Conservation (phyloP, 2,797 vertebrate species). For the Oceanodroma leucorhoa region DNA sequence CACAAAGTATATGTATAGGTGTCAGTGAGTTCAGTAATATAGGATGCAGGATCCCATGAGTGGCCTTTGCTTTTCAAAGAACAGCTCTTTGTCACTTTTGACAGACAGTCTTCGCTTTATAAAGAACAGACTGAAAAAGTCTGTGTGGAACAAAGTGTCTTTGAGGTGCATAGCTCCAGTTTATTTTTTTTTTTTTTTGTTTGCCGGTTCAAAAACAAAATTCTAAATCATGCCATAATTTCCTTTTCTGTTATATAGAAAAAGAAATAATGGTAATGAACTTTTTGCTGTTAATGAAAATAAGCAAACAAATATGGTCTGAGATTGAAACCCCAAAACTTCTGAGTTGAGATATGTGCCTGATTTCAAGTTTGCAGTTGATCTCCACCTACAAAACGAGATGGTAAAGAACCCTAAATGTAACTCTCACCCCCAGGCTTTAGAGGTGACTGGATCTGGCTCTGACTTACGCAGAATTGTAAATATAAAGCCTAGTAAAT, state of each 20-base stretch:
- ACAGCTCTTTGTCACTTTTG: not conserved
- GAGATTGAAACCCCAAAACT: not conserved
- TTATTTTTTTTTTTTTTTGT: not conserved
- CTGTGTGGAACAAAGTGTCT: not conserved
- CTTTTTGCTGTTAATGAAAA: not conserved
- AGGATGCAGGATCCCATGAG: not conserved
- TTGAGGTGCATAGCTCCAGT: not conserved
- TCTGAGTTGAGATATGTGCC: not conserved
- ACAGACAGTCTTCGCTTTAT: not conserved
- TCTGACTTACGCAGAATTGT: not conserved
- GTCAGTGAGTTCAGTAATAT: not conserved
- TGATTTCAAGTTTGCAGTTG: not conserved
- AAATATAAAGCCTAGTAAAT: not conserved
- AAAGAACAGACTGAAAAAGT: not conserved
- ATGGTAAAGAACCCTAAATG: not conserved
- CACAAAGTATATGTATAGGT: not conserved
- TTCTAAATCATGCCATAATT: not conserved
- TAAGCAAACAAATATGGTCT: not conserved
- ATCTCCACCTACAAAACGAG: not conserved
- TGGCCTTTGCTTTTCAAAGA: not conserved
- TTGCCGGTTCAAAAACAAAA: not conserved
- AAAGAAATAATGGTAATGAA: not conserved
- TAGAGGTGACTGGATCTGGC: not conserved
- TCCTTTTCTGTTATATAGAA: not conserved
- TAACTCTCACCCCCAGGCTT: not conserved